Evolutionary conservation across 1,140 invertebrate genomes (phyloP).

Genomic region (Lordiphosa clarofinis): DNA sequence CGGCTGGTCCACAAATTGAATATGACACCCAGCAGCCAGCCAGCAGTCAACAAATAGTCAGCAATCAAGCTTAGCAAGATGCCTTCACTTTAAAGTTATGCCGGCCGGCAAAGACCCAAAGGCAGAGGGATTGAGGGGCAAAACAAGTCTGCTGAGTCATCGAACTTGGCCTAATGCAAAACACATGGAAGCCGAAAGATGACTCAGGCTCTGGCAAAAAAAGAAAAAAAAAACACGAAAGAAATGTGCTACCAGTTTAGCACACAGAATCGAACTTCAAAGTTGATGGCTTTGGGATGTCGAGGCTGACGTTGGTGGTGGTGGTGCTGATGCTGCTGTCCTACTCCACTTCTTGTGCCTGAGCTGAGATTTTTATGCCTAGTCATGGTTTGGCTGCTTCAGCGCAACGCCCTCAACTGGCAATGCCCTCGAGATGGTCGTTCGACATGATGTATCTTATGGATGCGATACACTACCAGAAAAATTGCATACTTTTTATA

Average conservation of each 20-base stretch:
- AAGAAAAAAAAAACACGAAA: slow-evolving; percentile 8
- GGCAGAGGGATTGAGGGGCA: slow-evolving; percentile 24
- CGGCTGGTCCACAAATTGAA: too few species aligned
- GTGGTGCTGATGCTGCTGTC: slow-evolving; percentile 31
- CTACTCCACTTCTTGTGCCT: slow-evolving; percentile 39
- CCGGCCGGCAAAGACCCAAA: slow-evolving; percentile 38
- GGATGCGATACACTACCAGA: slow-evolving; percentile 42
- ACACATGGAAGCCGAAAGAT: slow-evolving; percentile 44
- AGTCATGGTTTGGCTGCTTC: slow-evolving; percentile 53
- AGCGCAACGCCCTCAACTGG: slow-evolving; percentile 59
- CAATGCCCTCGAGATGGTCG: slow-evolving; percentile 44
- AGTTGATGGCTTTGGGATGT: slow-evolving; percentile 23
- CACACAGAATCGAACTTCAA: slow-evolving; percentile 24
- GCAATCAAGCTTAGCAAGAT: slow-evolving; percentile 42
- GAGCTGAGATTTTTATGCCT: slow-evolving; percentile 53
- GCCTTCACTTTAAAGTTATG: slow-evolving; percentile 68
- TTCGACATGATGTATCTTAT: slow-evolving; percentile 44
- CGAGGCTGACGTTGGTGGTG: slow-evolving; percentile 4
- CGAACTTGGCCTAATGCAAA: slow-evolving; percentile 75
- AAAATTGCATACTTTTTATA: slow-evolving; percentile 19
- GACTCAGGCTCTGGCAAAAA: slow-evolving; percentile 59
- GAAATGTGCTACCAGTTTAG: slow-evolving; percentile 70
- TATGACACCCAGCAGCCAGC: too few species aligned
- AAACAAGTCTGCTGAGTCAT: slow-evolving; percentile 68
- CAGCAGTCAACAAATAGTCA: slow-evolving; percentile 5